Evolutionary conservation across 2,113 vertebrate genomes (phyloP).

Genomic region (Festucalex cinctus): DNA sequence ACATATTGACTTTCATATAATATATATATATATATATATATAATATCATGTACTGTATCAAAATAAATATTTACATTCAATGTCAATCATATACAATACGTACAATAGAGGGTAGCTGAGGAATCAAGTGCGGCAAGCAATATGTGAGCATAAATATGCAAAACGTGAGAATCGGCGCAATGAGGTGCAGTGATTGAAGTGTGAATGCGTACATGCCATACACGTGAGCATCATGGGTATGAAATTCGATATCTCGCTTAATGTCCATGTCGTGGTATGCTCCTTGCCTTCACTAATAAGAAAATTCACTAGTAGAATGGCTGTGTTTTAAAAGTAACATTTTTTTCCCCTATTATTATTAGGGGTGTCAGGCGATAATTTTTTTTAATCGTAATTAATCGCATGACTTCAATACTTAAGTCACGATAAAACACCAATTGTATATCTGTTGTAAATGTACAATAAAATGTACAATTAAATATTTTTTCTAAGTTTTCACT

Average conservation of each 20-base stretch:
- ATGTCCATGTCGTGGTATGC: background rate
- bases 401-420: too few relatives aligned
- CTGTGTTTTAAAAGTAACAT: background rate
- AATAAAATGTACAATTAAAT: too few relatives aligned
- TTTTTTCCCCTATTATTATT: too few relatives aligned
- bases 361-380: too few relatives aligned
- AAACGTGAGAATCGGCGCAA: constrained; percentile 18
- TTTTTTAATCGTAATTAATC: too few relatives aligned
- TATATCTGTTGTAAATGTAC: too few relatives aligned
- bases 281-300: background rate
- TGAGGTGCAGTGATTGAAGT: too few relatives aligned
- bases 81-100: constrained; percentile 32
- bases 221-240: background rate
- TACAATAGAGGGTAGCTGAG: constrained; percentile 15
- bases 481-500: too few relatives aligned
- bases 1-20: constrained; percentile 54
- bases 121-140: constrained; percentile 12
- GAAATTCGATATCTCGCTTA: background rate
- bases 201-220: background rate
- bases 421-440: too few relatives aligned
- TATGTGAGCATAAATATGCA: constrained; percentile 50
- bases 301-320: background rate
- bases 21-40: constrained; percentile 47
- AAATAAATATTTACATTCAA: constrained; percentile 69
- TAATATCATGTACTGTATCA: constrained; percentile 36